These are phyloP conservation scores for Champsocephalus esox DNA, from an alignment of 2,797 vertebrate species.

Conservation along the genomic window DNA sequence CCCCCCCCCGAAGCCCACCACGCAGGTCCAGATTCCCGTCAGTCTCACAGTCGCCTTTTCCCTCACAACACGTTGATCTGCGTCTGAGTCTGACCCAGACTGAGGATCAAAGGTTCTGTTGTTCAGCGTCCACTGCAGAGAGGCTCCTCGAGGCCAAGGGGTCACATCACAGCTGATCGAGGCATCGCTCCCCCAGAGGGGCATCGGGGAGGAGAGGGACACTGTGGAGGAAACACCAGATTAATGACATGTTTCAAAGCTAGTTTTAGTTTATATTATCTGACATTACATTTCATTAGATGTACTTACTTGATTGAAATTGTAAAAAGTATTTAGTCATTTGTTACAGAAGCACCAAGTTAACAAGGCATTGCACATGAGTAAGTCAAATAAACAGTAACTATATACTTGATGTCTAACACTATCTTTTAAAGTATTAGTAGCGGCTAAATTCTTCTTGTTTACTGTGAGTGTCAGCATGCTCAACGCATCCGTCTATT, in stretches of 20 bases:
- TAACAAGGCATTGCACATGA: no score
- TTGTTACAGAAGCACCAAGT: no score
- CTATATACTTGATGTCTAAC: no score
- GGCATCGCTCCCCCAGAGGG: conserved; percentile 46
- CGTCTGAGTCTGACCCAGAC: fast-evolving
- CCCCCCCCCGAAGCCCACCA: conserved; percentile 14
- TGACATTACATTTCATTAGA: no score
- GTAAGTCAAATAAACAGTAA: no score
- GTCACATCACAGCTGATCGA: conserved; percentile 65
- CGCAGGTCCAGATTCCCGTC: conserved; percentile 79
- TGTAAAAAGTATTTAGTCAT: no score
- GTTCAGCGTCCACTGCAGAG: conserved; percentile 70
- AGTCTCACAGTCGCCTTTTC: conserved; percentile 39
- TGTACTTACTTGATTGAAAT: no score
- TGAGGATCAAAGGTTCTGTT: not conserved
- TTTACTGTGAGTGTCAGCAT: not conserved
- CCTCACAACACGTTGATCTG: fast-evolving
- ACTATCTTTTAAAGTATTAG: not conserved
- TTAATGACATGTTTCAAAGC: not conserved
- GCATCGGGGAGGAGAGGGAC: conserved; percentile 48
- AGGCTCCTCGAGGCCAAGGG: conserved; percentile 5
- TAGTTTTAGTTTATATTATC: not conserved
- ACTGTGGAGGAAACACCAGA: conserved; percentile 60
- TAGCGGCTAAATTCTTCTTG: not conserved
- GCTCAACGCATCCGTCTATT: not conserved